A percentile compares a stretch with the other conserved stretches of the same genome.
Evolutionary conservation across 2,888 invertebrate genomes (phyloP).

Genomic region (Myathropa florea): DNA sequence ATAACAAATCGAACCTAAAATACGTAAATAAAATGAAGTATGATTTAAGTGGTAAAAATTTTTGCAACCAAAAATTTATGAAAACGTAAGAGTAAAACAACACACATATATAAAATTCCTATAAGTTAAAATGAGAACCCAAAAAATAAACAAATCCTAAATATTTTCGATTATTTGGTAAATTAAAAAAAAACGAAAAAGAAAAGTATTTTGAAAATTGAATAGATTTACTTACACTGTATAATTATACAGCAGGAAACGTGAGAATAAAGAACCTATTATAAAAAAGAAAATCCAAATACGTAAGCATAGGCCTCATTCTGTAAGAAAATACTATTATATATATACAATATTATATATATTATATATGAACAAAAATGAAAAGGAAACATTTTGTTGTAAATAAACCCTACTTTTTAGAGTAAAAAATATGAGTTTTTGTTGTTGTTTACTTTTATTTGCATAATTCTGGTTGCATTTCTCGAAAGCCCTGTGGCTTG

Average conservation of each 20-base stretch:
- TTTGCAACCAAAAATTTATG: slow-evolving; percentile 68
- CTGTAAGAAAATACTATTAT: slow-evolving; percentile 78
- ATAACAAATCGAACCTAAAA: slow-evolving; percentile 68
- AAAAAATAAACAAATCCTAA: slow-evolving; percentile 49
- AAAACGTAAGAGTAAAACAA: slow-evolving; percentile 27
- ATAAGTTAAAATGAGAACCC: slow-evolving; percentile 19
- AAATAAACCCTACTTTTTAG: slow-evolving; percentile 80
- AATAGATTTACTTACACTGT: slow-evolving; percentile 62
- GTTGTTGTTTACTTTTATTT: slow-evolving; percentile 32
- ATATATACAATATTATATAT: slow-evolving; percentile 73
- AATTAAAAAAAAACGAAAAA: slow-evolving; percentile 28
- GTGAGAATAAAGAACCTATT: slow-evolving; percentile 51
- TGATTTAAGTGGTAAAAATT: slow-evolving; percentile 36
- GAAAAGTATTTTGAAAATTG: slow-evolving; percentile 53
- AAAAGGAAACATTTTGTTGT: slow-evolving; percentile 78
- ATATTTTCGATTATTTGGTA: slow-evolving; percentile 63
- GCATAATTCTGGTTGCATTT: not conserved
- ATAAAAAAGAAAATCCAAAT: slow-evolving; percentile 78
- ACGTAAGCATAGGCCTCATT: slow-evolving; percentile 81
- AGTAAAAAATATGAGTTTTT: slow-evolving; percentile 75
- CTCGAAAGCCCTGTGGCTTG: slow-evolving; percentile 72
- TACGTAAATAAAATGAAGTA: slow-evolving; percentile 60
- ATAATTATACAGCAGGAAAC: slow-evolving; percentile 36
- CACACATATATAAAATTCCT: not conserved
- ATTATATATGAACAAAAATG: slow-evolving; percentile 72